Evolutionary conservation across 1,140 invertebrate species (phyloP), one percentile per base, ranked within the genome.

Genomic region (Agrilus planipennis): DNA sequence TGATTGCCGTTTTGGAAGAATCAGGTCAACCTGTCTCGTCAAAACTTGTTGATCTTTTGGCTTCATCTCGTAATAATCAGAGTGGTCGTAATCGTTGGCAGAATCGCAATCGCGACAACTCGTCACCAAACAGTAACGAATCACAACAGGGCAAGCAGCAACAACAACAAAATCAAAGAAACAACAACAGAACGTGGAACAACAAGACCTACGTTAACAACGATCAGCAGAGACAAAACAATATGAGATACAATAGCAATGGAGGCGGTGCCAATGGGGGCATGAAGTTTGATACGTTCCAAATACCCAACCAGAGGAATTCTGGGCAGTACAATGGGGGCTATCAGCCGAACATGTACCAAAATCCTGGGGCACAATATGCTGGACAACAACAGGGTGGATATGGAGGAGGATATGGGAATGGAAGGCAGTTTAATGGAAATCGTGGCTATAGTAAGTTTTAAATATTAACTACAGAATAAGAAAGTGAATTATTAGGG

Each of bases 1-100:
- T 96, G 44, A 80, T 96, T 34, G 76, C 81, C 9, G 90, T 96
- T 1, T 63, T 96, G 6, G 75, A 83, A 49, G 92, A 96, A 68
- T 90, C 92, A 18, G 91, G 89, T 11, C 92, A 96, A 62, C 73
- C 75, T 10, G 77, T 93, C n/a, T 79, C 81, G 44, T 75, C 81
- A 1, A 75, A 80, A 44, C 54, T 88, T 3, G 58, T 71, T 9
- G 79, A 84, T 42, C 54, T 84, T 49, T 77, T 77, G 0, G 66
- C 63, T 27, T 55, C 63, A 6, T 60, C 69, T 3, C 58, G 63
- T 19, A 41, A 39, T 17, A 46, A 47, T 11, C 54, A 57, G 25
- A 71, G 69, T 22, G 60, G 60, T 9, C 57, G 68, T 4, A 69
- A 70, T 34, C 63, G 70, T 22, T 73, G 71, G 70, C 68, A 64